Percentiles rank a stretch among this genome's conserved stretches.
phyloP scores from a whole-genome alignment of 2,888 invertebrate species.

The Leptopterna dolabrata region DNA sequence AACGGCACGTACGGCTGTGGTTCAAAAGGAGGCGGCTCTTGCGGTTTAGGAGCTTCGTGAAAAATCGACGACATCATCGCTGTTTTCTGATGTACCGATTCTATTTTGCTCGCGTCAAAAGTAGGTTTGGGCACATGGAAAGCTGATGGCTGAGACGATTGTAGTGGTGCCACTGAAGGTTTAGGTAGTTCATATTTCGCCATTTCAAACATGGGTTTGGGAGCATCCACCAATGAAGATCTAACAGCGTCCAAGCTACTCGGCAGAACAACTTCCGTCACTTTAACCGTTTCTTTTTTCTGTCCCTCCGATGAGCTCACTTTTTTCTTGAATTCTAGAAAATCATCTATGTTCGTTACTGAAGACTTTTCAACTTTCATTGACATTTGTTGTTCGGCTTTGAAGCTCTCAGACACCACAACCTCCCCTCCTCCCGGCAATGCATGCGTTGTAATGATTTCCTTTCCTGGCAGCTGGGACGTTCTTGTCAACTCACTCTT shows the following conservation, averaged over 20 bases:
- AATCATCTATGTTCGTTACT: constrained; percentile 47
- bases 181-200: constrained; percentile 44
- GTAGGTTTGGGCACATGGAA: constrained; percentile 45
- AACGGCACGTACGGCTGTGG: constrained; percentile 22
- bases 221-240: neutral
- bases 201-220: constrained; percentile 39
- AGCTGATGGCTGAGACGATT: constrained; percentile 44
- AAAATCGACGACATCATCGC: neutral
- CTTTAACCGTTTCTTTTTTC: constrained; percentile 40
- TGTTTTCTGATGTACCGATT: constrained; percentile 4
- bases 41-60: constrained; percentile 1
- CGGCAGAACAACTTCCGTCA: constrained; percentile 42
- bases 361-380: constrained; percentile 60
- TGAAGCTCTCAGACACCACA: constrained; percentile 63
- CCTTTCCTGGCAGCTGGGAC: constrained; percentile 39
- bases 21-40: neutral
- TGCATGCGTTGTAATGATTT: constrained; percentile 32
- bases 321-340: constrained; percentile 46
- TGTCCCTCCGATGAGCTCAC: neutral
- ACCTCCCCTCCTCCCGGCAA: constrained; percentile 47
- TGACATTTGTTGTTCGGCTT: constrained; percentile 64
- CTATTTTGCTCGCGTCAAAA: constrained; percentile 48
- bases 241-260: constrained; percentile 38
- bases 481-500: constrained; percentile 48
- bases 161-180: constrained; percentile 32